Conservation (phyloP, 2,797 vertebrate species). For the Paramormyrops hopkinsi region DNA sequence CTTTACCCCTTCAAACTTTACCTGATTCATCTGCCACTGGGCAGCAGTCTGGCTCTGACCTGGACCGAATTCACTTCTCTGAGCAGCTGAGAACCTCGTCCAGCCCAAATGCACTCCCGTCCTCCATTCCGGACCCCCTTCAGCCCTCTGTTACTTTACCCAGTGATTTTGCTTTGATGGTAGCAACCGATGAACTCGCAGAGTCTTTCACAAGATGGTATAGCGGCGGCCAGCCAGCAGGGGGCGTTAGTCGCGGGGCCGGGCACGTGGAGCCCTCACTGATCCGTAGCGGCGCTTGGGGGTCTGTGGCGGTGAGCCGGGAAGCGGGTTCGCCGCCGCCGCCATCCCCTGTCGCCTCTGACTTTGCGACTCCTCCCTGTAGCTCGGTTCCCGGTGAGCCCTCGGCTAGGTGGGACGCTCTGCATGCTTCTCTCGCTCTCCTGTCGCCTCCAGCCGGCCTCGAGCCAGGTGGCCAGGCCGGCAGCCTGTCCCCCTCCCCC, state of each 20-base stretch:
- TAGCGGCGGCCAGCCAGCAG: conserved; percentile 21
- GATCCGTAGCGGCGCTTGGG: neutral
- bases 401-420: conserved; percentile 34
- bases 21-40: conserved; percentile 56
- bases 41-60: conserved; percentile 52
- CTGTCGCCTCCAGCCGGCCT: conserved; percentile 32
- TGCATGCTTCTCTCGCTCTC: conserved; percentile 47
- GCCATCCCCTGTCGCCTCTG: conserved; percentile 25
- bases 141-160: conserved; percentile 65
- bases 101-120: conserved; percentile 54
- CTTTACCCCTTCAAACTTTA: conserved; percentile 62
- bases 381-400: conserved; percentile 46
- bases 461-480: conserved; percentile 33
- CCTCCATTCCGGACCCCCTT: conserved; percentile 52
- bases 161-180: conserved; percentile 63
- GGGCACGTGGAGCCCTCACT: conserved; percentile 48
- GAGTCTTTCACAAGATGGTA: conserved; percentile 58
- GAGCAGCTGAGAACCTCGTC: conserved; percentile 53
- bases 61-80: conserved; percentile 51
- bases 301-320: conserved; percentile 32
- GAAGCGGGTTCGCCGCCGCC: conserved; percentile 35
- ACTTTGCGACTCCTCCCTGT: conserved; percentile 40
- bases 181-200: conserved; percentile 51
- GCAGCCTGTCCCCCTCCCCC: conserved; percentile 28
- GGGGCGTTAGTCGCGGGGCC: conserved; percentile 38